Conservation (phyloP, 2,797 vertebrate species). For the Ateles fusciceps region DNA sequence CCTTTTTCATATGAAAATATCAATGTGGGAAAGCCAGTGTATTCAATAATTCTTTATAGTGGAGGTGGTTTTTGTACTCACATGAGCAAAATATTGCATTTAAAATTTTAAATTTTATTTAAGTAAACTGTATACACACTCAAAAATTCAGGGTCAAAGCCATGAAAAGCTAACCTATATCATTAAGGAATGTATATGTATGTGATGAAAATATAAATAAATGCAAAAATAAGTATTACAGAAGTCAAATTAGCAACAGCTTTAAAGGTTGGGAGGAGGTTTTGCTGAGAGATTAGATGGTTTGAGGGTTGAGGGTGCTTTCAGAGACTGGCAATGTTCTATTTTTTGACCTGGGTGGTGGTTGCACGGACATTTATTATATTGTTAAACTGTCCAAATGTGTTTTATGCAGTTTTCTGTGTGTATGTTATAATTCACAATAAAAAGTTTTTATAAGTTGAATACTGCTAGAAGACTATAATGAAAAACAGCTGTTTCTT, state of each 20-base stretch:
- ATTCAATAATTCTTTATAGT: slow-evolving; percentile 21
- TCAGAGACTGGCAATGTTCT: not conserved
- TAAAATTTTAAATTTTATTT: not conserved
- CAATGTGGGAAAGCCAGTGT: not conserved
- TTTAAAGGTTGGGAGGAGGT: fast-evolving
- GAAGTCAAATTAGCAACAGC: not conserved
- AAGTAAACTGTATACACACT: not conserved
- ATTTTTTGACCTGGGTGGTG: not conserved
- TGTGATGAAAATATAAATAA: not conserved
- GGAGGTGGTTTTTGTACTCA: not conserved
- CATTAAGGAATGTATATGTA: not conserved
- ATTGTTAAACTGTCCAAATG: slow-evolving; percentile 41
- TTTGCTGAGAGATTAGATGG: not conserved
- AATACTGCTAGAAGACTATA: not conserved
- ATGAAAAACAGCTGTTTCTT: slow-evolving; percentile 14
- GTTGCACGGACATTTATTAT: slow-evolving; percentile 15
- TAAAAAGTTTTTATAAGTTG: slow-evolving; percentile 28
- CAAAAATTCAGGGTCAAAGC: not conserved
- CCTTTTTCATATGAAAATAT: slow-evolving; percentile 53
- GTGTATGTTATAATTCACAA: slow-evolving; percentile 45
- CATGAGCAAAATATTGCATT: not conserved
- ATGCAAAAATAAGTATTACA: not conserved
- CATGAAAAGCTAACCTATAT: not conserved
- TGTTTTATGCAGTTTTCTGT: slow-evolving; percentile 29
- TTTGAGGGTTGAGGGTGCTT: fast-evolving